Evolutionary conservation across 2,888 invertebrate genomes (phyloP), one percentile per base, ranked within the genome.

Genomic region (Lepidochrysops patricia): DNA sequence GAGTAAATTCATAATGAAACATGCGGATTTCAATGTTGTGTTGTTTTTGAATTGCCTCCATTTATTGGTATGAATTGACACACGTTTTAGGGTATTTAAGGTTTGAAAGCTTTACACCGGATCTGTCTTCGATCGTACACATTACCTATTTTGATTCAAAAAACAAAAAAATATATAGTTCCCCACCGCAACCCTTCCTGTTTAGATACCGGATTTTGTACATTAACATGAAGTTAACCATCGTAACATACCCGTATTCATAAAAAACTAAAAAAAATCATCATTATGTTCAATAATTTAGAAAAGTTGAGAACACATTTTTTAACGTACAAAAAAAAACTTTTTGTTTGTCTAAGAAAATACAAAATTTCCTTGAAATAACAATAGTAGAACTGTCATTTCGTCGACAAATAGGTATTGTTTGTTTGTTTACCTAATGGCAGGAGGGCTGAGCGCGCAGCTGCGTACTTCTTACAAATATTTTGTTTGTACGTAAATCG

Each of bases 361-460:
- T 23, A 43, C 19, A 4, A 43, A 32, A 52, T 23, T 50, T 35
- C 7, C 50, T 35, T 50, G 37, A 57, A 52, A 76, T 75, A 71
- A 76, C 79, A 79, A 83, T 81, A 80, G 80, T 77, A 75, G 76
- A 68, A 72, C 67, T 73, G 73, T 70, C 72, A 71, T 75, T 75
- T 75, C 76, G 76, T 79, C 75, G 76, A 80, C 81, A 84, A 84
- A 84, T 77, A 82, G 77, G 43, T 43, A 19, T 23, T 43, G 43
- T 43, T 43, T 43, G 43, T 43, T 43, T 43, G 43, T 43, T 43
- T 43, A 23, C 43, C 43, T 43, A 43, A 43, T 43, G 19, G 43
- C 75, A 76, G 75, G 76, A 73, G 73, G 77, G 78, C 78, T 83
- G 74, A 83, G 84, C 82, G 80, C 77, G 75, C 83, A 84, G 84